Evolutionary conservation across 2,113 vertebrate species (phyloP).

Genomic region (Dicrurus megarhynchus): DNA sequence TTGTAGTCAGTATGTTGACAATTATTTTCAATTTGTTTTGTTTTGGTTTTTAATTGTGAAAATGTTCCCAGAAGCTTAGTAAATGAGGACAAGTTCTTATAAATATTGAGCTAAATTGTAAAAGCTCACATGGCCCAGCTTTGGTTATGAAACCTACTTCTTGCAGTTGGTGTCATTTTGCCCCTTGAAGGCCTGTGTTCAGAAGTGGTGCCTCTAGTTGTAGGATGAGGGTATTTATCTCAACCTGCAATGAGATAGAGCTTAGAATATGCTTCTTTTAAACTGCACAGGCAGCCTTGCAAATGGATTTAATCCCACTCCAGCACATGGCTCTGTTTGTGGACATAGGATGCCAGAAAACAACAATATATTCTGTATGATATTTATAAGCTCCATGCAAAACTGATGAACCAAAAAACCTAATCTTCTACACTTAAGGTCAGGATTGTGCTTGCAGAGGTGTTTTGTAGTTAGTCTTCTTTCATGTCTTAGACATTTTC

Average conservation of each 20-base stretch:
- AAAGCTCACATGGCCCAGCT: background rate
- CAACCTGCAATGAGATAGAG: background rate
- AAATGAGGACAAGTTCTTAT: slow-evolving; percentile 45
- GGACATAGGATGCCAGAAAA: background rate
- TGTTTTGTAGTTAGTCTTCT: background rate
- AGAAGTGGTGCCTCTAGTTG: background rate
- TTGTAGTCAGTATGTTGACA: slow-evolving; percentile 59
- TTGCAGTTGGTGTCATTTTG: background rate
- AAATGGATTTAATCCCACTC: slow-evolving; percentile 6
- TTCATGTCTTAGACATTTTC: background rate
- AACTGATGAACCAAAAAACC: background rate
- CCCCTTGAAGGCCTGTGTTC: background rate
- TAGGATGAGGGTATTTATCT: background rate
- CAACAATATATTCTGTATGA: background rate
- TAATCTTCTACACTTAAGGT: background rate
- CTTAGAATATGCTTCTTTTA: background rate
- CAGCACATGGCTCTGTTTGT: background rate
- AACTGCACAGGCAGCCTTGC: background rate
- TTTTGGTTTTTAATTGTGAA: slow-evolving; percentile 68
- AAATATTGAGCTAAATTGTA: slow-evolving; percentile 8
- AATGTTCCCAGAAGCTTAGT: slow-evolving; percentile 61
- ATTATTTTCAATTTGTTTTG: slow-evolving; percentile 67
- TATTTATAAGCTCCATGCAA: background rate
- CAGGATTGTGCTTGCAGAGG: background rate
- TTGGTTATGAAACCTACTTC: background rate